Percentiles rank a stretch among this genome's conserved stretches.
phyloP scores from a whole-genome alignment of 2,888 invertebrate genomes.

The Pimpla rufipes region DNA sequence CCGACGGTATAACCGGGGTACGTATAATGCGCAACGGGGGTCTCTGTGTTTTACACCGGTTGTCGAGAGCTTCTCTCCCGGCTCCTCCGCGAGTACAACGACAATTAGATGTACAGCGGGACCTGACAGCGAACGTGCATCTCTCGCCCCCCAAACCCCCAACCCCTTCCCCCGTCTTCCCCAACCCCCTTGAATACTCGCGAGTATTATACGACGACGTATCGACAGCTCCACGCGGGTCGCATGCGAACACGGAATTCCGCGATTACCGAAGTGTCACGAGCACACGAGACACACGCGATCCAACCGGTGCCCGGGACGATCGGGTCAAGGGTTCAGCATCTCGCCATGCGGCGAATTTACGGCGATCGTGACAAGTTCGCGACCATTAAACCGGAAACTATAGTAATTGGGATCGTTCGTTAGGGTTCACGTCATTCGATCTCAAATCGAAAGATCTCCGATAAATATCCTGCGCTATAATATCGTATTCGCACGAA shows the following conservation, averaged over 20 bases:
- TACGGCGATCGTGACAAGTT: no score
- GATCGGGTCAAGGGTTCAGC: no score
- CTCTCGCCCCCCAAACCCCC: neutral
- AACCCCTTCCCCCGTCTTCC: no score
- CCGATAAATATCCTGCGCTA: no score
- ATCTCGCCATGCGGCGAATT: neutral
- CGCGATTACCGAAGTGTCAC: neutral
- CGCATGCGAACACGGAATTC: constrained; percentile 17
- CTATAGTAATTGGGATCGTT: no score
- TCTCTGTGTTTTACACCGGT: neutral
- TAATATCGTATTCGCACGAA: no score
- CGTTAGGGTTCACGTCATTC: no score
- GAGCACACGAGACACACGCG: neutral
- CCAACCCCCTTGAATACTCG: constrained; percentile 25
- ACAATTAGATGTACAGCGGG: constrained; percentile 36
- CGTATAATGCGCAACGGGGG: neutral
- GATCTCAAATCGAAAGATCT: no score
- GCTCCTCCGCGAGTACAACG: neutral
- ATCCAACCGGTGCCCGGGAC: neutral
- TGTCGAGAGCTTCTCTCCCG: neutral
- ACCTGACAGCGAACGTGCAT: constrained; percentile 3
- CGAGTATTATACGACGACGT: constrained; percentile 33
- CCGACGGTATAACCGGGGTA: constrained; percentile 4
- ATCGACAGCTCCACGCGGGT: constrained; percentile 43
- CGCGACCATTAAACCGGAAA: no score